phyloP scores from a whole-genome alignment of 53 echinoderm and acorn worm species.

The Temnopleurus reevesii region DNA sequence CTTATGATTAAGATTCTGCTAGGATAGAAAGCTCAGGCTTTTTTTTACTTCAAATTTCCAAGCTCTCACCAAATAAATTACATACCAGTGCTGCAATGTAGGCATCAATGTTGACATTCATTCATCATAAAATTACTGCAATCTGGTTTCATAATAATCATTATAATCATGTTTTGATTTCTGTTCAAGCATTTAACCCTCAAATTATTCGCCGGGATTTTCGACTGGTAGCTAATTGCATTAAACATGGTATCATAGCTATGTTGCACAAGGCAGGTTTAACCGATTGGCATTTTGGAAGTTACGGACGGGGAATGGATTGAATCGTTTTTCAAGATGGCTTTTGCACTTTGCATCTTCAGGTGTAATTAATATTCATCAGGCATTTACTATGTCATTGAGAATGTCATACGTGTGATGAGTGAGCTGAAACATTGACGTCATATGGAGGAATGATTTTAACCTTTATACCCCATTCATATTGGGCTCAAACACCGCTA shows the following conservation, averaged over 20 bases:
- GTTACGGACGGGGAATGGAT: background rate
- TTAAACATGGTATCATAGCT: slow-evolving; percentile 10
- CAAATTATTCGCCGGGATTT: background rate
- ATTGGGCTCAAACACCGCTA: too few species aligned
- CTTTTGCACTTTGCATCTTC: slow-evolving; percentile 27
- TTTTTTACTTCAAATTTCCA: too few species aligned
- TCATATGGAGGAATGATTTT: too few species aligned
- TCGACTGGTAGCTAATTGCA: background rate
- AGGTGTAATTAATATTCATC: slow-evolving; percentile 13
- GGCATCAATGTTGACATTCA: too few species aligned
- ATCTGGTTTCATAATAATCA: background rate
- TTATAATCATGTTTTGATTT: background rate
- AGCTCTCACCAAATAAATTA: too few species aligned
- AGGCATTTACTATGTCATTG: background rate
- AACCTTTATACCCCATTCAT: too few species aligned
- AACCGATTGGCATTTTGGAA: slow-evolving; percentile 5
- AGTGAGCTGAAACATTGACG: background rate
- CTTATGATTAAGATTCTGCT: too few species aligned
- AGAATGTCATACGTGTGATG: background rate
- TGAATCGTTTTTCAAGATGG: slow-evolving; percentile 10
- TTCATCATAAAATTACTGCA: background rate
- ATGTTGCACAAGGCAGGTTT: background rate
- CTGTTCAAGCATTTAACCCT: background rate
- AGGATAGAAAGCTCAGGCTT: too few species aligned
- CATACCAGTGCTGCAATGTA: too few species aligned